These are phyloP conservation scores for Lateolabrax maculatus DNA, from an alignment of 2,797 vertebrate genomes.

Conservation along the genomic window DNA sequence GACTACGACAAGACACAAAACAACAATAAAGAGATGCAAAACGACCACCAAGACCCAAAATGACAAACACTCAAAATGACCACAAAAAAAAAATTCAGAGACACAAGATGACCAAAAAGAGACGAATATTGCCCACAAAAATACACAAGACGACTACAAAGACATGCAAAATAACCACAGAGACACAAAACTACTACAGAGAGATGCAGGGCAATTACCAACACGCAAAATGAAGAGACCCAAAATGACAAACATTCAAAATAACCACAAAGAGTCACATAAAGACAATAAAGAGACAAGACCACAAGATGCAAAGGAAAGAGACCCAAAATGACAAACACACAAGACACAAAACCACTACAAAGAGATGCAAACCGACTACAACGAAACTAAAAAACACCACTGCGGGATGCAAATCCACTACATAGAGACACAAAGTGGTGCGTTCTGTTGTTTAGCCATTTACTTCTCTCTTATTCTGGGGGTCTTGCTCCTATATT, in stretches of 20 bases:
- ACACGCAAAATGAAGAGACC: neutral
- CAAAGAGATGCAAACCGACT: neutral
- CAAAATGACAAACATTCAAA: no score
- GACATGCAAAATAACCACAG: neutral
- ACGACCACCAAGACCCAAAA: neutral
- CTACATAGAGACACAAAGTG: neutral
- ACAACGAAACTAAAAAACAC: neutral
- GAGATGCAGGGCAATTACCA: neutral
- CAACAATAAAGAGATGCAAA: neutral
- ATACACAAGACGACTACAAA: no score
- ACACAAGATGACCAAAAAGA: no score
- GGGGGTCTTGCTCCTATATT: neutral
- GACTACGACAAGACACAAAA: neutral
- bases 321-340: neutral
- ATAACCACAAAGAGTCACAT: neutral
- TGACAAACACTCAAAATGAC: neutral
- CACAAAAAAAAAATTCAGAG: no score
- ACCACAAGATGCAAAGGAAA: neutral
- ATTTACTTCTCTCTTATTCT: no score
- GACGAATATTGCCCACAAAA: no score
- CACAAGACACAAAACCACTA: neutral
- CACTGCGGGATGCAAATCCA: accelerated
- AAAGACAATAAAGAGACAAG: neutral
- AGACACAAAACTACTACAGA: neutral
- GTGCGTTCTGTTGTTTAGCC: no score